Evolutionary conservation across 2,113 vertebrate genomes (phyloP).

Genomic region (Dicaeum eximium): DNA sequence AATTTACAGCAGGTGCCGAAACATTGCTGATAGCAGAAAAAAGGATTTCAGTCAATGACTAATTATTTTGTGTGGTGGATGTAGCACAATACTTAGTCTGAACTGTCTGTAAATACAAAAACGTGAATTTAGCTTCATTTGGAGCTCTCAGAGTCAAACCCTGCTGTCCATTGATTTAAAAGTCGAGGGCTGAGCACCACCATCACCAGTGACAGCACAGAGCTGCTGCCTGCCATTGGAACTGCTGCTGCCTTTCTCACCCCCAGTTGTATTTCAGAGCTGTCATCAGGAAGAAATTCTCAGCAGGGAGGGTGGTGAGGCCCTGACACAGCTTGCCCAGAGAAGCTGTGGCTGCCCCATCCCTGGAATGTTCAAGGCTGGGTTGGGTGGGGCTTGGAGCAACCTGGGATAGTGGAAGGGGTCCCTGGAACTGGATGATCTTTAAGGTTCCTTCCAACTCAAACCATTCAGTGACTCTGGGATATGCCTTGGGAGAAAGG

Average conservation of each 20-base stretch:
- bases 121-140: neutral
- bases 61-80: neutral
- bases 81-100: neutral
- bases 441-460: neutral
- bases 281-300: neutral
- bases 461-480: neutral
- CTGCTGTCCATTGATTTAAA: neutral
- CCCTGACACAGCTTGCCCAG: neutral
- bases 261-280: neutral
- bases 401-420: rapidly evolving
- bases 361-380: neutral
- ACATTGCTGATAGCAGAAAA: neutral
- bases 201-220: neutral
- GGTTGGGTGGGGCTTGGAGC: neutral
- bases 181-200: neutral
- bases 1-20: neutral
- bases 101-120: neutral
- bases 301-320: rapidly evolving
- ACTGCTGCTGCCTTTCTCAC: neutral
- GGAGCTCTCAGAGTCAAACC: neutral
- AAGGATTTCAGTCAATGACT: neutral
- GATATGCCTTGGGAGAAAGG: neutral
- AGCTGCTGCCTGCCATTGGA: rapidly evolving
- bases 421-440: neutral
- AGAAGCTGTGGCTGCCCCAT: neutral